Conservation (phyloP, 23 tunicate species). For the Corella eumyota region DNA sequence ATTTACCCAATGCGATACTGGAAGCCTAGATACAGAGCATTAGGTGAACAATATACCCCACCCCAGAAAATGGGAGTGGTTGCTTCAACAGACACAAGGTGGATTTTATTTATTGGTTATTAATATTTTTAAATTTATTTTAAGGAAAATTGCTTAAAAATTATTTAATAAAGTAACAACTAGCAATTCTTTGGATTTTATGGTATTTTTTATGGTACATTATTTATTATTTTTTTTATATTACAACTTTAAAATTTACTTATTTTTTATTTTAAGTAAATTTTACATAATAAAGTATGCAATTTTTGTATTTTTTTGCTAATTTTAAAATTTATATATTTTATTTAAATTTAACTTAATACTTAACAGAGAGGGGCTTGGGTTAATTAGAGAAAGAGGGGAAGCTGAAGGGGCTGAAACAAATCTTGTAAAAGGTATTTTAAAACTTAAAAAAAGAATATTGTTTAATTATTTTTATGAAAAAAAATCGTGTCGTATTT, state of each 20-base stretch:
- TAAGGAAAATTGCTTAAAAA: not conserved
- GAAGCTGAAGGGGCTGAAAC: slow-evolving; percentile 97
- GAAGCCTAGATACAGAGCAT: slow-evolving; percentile 79
- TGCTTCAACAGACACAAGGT: slow-evolving; percentile 23
- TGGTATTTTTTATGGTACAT: not conserved
- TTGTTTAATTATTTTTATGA: no score
- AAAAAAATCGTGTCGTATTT: no score
- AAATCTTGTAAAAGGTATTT: slow-evolving; percentile 40
- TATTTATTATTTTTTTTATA: not conserved
- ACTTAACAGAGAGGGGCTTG: slow-evolving; percentile 51
- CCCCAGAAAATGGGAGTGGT: slow-evolving; percentile 31
- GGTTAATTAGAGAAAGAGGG: slow-evolving; percentile 68
- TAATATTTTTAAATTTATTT: not conserved
- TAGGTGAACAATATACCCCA: slow-evolving; percentile 78
- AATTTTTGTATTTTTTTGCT: not conserved
- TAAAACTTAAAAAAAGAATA: no score
- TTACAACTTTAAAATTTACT: not conserved
- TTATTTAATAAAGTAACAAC: not conserved
- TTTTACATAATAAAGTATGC: no score
- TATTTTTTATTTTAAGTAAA: no score
- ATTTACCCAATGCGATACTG: slow-evolving; percentile 94
- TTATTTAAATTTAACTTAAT: not conserved
- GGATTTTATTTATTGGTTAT: not conserved
- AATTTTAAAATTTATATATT: not conserved
- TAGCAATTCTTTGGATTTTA: not conserved